A percentile compares a stretch with the other conserved stretches of the same genome.
Evolutionary conservation across 2,113 vertebrate genomes (phyloP).

Genomic region (Trematocara macrostoma): DNA sequence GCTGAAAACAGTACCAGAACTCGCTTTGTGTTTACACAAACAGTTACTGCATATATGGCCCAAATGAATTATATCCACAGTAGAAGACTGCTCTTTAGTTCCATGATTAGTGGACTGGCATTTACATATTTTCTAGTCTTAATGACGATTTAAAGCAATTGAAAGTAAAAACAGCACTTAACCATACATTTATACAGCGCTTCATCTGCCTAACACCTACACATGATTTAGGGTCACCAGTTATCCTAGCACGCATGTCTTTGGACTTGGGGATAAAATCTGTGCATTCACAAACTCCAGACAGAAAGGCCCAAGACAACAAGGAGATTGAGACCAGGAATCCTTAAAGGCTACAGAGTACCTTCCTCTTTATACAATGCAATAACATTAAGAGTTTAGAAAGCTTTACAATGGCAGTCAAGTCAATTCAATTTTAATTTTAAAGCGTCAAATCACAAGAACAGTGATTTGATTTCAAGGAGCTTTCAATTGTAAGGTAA

Average conservation of each 20-base stretch:
- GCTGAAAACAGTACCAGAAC: not conserved
- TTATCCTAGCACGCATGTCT: not conserved
- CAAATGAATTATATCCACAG: not conserved
- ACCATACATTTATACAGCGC: fast-evolving
- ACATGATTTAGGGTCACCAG: not conserved
- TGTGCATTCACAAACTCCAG: not conserved
- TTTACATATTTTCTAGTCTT: not conserved
- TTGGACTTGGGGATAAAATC: not conserved
- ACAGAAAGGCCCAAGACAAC: not conserved
- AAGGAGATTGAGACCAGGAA: not conserved
- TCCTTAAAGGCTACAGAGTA: not conserved
- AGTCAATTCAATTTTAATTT: not conserved
- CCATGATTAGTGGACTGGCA: not conserved
- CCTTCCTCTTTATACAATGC: not conserved
- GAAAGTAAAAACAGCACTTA: not conserved
- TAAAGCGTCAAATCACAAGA: not conserved
- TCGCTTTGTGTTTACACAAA: not conserved
- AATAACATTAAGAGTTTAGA: not conserved
- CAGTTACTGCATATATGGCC: not conserved
- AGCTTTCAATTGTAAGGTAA: not conserved
- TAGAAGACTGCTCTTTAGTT: not conserved
- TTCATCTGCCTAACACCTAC: not conserved
- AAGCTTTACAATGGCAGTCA: not conserved
- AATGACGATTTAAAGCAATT: not conserved
- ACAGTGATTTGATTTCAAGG: not conserved